phyloP scores from a whole-genome alignment of 2,888 invertebrate species.

The Pteria penguin region DNA sequence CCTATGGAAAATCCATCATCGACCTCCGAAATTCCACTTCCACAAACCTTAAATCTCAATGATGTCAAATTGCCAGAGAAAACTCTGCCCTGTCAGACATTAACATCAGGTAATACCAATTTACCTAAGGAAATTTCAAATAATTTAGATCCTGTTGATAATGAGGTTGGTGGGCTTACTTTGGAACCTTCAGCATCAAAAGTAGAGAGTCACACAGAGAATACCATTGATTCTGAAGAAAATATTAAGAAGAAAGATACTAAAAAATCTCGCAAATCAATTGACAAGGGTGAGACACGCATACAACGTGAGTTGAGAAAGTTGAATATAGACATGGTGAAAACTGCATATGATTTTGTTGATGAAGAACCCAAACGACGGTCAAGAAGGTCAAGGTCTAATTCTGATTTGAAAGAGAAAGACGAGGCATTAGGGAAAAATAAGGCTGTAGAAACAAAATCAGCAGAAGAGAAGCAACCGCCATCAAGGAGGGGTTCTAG shows the following conservation, averaged over 20 bases:
- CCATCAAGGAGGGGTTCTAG: constrained; percentile 18
- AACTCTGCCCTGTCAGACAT: background rate
- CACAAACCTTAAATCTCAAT: background rate
- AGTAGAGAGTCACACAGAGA: background rate
- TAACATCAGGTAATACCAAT: background rate
- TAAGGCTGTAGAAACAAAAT: constrained; percentile 5
- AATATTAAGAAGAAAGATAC: background rate
- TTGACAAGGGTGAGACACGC: background rate
- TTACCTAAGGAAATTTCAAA: background rate
- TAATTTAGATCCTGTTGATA: background rate
- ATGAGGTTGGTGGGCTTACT: no score
- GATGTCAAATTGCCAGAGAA: background rate
- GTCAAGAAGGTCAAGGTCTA: constrained; percentile 33
- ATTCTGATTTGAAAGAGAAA: constrained; percentile 23
- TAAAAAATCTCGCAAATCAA: background rate
- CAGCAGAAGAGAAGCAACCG: background rate
- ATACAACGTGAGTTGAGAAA: constrained; percentile 10
- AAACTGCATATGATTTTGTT: constrained; percentile 15
- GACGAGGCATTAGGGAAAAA: constrained; percentile 2
- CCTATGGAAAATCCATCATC: no score
- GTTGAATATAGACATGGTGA: constrained; percentile 21
- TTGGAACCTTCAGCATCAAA: no score
- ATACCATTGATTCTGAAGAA: background rate
- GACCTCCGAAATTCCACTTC: no score
- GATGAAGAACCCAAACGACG: constrained; percentile 21